phyloP scores from a whole-genome alignment of 2,888 invertebrate species.

The Polylopha cassiicola region DNA sequence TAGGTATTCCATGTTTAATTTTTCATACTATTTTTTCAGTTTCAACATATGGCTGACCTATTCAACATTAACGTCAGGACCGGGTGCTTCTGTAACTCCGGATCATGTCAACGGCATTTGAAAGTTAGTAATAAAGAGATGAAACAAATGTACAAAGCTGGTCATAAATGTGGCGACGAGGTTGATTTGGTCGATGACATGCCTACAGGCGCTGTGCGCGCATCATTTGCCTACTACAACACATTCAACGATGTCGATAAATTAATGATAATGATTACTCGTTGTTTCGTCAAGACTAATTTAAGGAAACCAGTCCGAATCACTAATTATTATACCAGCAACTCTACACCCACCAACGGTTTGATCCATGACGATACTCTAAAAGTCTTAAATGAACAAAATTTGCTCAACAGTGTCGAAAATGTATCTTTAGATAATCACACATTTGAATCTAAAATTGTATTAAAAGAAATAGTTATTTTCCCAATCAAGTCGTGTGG shows the following conservation, averaged over 20 bases:
- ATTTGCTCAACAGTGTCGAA: conserved; percentile 29
- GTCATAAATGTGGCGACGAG: conserved; percentile 95
- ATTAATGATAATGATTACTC: conserved; percentile 84
- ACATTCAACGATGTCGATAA: conserved; percentile 82
- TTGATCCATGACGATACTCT: conserved; percentile 30
- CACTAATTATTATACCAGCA: conserved; percentile 26
- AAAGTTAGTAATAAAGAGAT: conserved; percentile 82
- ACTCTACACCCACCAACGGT: conserved; percentile 26
- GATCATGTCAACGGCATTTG: conserved; percentile 92
- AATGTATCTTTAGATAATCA: conserved; percentile 23
- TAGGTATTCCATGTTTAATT: too few relatives aligned
- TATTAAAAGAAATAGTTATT: conserved; percentile 65
- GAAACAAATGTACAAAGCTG: conserved; percentile 87
- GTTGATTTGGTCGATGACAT: conserved; percentile 88
- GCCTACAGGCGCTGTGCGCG: conserved; percentile 94
- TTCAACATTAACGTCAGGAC: conserved; percentile 91
- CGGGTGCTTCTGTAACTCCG: conserved; percentile 98
- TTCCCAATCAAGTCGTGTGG: conserved; percentile 96
- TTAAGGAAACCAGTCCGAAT: conserved; percentile 48
- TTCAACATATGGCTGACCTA: conserved; percentile 91
- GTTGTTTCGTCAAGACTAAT: conserved; percentile 81
- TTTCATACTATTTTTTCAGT: conserved; percentile 66
- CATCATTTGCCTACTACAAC: conserved; percentile 96
- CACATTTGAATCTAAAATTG: conserved; percentile 35
- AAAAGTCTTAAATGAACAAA: conserved; percentile 31